Base-by-base conservation (phyloP, 2,113 vertebrate species). In the Pholis gunnellus region DNA sequence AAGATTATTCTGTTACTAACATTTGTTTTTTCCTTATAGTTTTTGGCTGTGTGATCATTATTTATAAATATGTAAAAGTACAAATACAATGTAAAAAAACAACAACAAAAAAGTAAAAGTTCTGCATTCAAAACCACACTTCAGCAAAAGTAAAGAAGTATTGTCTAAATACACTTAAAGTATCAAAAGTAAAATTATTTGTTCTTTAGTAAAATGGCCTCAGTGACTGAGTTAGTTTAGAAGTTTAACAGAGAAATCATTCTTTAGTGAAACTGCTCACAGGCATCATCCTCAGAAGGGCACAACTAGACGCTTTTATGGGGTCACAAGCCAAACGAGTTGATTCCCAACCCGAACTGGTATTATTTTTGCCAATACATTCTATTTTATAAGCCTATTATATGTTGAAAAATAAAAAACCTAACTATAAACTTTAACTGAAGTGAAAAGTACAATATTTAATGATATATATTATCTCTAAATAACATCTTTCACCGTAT, bases 401-500 rank as follows among this genome's bases (percentile, higher is more conserved):
- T 34, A 34, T 63, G 13, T 64, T 64, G 34, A 36, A 63, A 6
- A 63, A 5, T 36, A 5, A 64, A 64, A 64, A 22, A 11, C 3
- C 1, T 44, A 44, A 46, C 44, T 13, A 10, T 46, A 46, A 48
- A 48, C 13, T 15, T 20, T n/a, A 40, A 40, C 2, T 40, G 9
- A 63, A 38, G 34, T 63, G 22, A 63, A 38, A 64, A 64, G 34
- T 40, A 38, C 4, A n/a, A 59, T 50, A 0, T 2, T 34, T 6
- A 1, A 34, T 34, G 6, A 6, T 6, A 5, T 34, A 34, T 34
- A 15, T 74, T 46, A 61, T 48, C 60, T 63, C 54, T 38, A 40
- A 59, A 42, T 68, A 68, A 71, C 56, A 63, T 40, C 69, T 86
- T 48, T 84, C 74, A 76, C 22, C 79, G 52, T 27, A 59, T 80